phyloP scores from a whole-genome alignment of 2,888 invertebrate species.

The Seira ritae region DNA sequence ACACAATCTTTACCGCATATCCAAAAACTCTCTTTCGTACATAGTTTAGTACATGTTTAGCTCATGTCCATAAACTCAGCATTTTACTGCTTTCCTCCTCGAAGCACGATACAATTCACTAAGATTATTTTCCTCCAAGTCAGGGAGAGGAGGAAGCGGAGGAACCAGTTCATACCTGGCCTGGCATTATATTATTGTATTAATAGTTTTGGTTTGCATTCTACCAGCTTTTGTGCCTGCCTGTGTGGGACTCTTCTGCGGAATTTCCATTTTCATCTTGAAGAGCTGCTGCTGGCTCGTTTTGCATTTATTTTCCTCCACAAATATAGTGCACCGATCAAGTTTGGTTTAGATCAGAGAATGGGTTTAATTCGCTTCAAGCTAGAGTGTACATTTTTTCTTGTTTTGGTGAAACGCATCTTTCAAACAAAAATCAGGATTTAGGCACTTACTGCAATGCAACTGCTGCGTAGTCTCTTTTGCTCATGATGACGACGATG shows the following conservation, averaged over 20 bases:
- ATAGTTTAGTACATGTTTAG: too few relatives aligned
- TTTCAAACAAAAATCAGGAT: too few relatives aligned
- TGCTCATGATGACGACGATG: conserved; percentile 22
- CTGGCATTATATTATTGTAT: conserved; percentile 26
- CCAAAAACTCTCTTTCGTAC: too few relatives aligned
- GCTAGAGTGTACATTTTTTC: too few relatives aligned
- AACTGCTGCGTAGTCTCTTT: not conserved
- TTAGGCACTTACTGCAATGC: too few relatives aligned
- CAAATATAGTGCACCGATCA: not conserved
- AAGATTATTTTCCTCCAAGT: too few relatives aligned
- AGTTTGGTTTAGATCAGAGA: not conserved
- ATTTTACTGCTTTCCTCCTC: not conserved
- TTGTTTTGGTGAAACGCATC: too few relatives aligned
- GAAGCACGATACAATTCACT: too few relatives aligned
- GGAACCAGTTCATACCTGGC: conserved; percentile 43
- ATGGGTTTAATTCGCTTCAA: not conserved
- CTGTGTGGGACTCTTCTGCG: not conserved
- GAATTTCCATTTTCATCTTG: not conserved
- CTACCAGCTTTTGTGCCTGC: too few relatives aligned
- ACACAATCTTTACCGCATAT: not conserved
- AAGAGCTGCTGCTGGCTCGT: not conserved
- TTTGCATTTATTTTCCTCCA: not conserved
- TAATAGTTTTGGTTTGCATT: conserved; percentile 31
- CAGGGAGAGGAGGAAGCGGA: conserved; percentile 21
- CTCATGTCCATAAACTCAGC: not conserved